Conservation (phyloP, 2,797 vertebrate species). For the Nothura maculosa region DNA sequence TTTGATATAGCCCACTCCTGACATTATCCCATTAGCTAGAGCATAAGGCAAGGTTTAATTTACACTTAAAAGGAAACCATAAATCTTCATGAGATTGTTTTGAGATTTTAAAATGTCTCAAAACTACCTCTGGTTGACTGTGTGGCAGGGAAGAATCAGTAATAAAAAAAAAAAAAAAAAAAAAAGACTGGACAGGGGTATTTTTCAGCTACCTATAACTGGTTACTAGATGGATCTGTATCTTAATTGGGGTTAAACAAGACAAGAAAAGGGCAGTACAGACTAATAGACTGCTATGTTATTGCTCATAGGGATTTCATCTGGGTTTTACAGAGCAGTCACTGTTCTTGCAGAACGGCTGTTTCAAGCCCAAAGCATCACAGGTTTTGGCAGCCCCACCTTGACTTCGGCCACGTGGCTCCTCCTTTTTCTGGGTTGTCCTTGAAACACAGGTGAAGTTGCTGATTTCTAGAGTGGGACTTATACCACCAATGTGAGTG, state of each 20-base stretch:
- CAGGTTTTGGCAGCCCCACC: background rate
- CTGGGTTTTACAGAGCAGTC: background rate
- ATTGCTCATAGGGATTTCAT: background rate
- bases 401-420: background rate
- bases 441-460: background rate
- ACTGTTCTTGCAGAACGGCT: background rate
- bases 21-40: background rate
- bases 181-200: background rate
- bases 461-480: background rate
- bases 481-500: fast-evolving
- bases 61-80: background rate
- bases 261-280: background rate
- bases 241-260: background rate
- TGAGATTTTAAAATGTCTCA: background rate
- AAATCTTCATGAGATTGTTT: background rate
- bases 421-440: background rate
- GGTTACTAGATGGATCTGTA: background rate
- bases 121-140: background rate
- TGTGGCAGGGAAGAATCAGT: background rate
- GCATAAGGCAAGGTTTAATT: background rate
- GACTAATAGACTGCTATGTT: background rate
- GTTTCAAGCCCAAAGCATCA: background rate
- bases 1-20: background rate
- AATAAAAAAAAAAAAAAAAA: constrained; percentile 8
- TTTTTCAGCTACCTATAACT: background rate